These are phyloP conservation scores for Phyllotreta striolata DNA, from an alignment of 2,888 invertebrate genomes.

Conservation along the genomic window DNA sequence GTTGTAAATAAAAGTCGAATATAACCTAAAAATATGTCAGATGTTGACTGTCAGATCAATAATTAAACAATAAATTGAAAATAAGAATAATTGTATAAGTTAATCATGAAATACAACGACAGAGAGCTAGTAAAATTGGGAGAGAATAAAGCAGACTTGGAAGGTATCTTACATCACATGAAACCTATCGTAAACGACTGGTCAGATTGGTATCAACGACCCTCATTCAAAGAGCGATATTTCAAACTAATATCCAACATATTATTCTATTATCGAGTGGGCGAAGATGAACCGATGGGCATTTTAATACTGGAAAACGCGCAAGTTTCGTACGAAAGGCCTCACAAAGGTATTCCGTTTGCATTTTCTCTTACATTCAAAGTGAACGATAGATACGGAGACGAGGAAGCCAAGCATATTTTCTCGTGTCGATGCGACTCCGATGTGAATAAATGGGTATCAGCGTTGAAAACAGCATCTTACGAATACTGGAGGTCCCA, in stretches of 20 bases:
- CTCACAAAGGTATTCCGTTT: constrained; percentile 71
- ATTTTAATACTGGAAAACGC: constrained; percentile 78
- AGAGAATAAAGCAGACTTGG: constrained; percentile 67
- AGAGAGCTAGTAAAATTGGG: constrained; percentile 72
- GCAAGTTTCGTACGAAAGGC: constrained; percentile 73
- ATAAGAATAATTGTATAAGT: constrained; percentile 2
- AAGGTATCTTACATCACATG: constrained; percentile 78
- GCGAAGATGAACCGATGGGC: constrained; percentile 72
- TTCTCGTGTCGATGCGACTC: constrained; percentile 76
- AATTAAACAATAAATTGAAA: not conserved
- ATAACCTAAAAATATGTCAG: not conserved
- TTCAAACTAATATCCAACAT: constrained; percentile 79
- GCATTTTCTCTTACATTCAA: constrained; percentile 74
- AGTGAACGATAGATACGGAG: constrained; percentile 68
- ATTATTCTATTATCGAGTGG: constrained; percentile 79
- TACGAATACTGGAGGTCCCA: constrained; percentile 75
- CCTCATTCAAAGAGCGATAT: constrained; percentile 76
- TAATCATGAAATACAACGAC: constrained; percentile 74
- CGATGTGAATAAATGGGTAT: constrained; percentile 76
- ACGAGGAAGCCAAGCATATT: constrained; percentile 66
- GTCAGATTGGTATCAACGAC: constrained; percentile 59
- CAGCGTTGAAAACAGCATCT: constrained; percentile 72
- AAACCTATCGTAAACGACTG: constrained; percentile 67
- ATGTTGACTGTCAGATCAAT: not conserved
- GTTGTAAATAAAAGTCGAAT: no score